These are phyloP conservation scores for Silurus asotus DNA, from an alignment of 2,113 vertebrate genomes.

Conservation along the genomic window DNA sequence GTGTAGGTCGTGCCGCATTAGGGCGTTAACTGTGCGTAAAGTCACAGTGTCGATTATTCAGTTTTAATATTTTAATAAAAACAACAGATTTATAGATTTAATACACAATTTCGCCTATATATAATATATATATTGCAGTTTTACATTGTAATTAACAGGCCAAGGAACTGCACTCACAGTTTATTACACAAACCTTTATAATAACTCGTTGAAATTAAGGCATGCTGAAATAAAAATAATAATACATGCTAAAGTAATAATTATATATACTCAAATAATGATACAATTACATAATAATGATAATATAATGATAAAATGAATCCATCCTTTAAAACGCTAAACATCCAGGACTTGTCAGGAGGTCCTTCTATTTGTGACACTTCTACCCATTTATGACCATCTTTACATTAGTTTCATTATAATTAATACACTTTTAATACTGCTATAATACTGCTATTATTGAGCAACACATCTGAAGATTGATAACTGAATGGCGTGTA, in stretches of 20 bases:
- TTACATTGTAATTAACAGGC: conserved; percentile 20
- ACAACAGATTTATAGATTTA: background rate
- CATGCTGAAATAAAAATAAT: too few species aligned
- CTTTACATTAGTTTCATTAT: background rate
- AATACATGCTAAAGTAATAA: background rate
- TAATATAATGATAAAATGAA: background rate
- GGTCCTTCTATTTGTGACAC: background rate
- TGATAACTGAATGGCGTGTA: background rate
- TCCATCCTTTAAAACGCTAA: background rate
- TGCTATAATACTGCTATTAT: background rate
- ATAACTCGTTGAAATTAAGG: background rate
- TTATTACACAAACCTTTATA: background rate
- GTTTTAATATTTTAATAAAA: background rate
- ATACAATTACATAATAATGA: background rate
- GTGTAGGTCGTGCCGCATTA: background rate
- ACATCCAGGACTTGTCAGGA: background rate
- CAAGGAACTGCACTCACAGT: background rate
- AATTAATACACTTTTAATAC: background rate
- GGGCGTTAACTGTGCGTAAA: background rate
- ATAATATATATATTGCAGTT: background rate
- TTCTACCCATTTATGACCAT: background rate
- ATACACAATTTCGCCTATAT: background rate
- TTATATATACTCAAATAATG: too few species aligned
- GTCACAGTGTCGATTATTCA: background rate
- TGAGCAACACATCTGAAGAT: background rate